Evolutionary conservation across 1,140 invertebrate species (phyloP), one percentile per base, ranked within the genome.

Genomic region (Portunus trituberculatus): DNA sequence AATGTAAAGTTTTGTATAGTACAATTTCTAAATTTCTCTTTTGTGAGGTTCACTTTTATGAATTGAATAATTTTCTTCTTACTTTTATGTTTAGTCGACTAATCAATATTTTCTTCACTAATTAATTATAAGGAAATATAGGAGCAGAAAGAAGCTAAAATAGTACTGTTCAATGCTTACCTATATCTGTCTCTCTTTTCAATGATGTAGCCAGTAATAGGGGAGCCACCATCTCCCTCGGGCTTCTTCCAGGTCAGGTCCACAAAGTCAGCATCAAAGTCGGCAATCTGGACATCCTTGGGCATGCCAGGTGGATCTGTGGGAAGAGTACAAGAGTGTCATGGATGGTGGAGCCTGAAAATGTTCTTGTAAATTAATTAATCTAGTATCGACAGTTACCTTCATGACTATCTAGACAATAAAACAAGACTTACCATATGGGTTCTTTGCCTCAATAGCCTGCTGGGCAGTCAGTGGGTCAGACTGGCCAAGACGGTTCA

Each of bases 401-500:
- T 87, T 0, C 39, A 87, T 39, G 16, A 31, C 29, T 83, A 39
- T 45, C 29, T 39, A 12, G 28, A 29, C 3, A 52, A 7, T 3
- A 8, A 2, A 28, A 67, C n/a, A 28, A 28, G 6, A 95, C 97
- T 98, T 97, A 98, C 98, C 99, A 97, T 98, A 99, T 87, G 99
- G 99, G 98, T 99, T 99, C 97, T 99, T 99, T 84, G 99, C 99
- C 97, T 99, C 98, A 96, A 98, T 99, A n/a, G 98, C 97, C 96
- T 98, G 98, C n/a, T 98, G 97, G 28, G 99, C 98, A 0, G 98
- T 98, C 1, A 99, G 97, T 29, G 99, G 99, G 96, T 99, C 99
- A 32, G 99, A 99, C 97, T 98, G 98, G 89, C 99, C 99, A 97
- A 99, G 98, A 95, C 98, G 98, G 96, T 99, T 99, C 59, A 99